Conservation (phyloP, 2,888 invertebrate genomes). For the Dexiosoma caninum region DNA sequence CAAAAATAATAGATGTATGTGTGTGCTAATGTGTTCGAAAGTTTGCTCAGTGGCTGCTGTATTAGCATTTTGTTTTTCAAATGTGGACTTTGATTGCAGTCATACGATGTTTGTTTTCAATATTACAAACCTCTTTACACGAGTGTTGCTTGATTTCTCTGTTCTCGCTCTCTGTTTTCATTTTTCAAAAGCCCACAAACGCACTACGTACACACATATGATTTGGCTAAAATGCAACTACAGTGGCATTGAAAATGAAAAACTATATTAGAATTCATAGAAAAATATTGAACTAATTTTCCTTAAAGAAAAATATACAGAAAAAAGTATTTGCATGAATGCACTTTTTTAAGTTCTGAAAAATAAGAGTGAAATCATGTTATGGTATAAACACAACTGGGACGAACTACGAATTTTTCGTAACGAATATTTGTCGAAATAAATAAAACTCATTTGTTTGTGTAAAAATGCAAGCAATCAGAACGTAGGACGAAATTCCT, state of each 20-base stretch:
- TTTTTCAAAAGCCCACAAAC: not conserved
- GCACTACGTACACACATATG: not conserved
- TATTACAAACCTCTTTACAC: conserved; percentile 7
- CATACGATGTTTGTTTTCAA: conserved; percentile 68
- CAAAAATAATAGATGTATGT: too few relatives aligned
- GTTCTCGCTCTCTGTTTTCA: not conserved
- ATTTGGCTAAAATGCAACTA: conserved; percentile 8
- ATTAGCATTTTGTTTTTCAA: conserved; percentile 65
- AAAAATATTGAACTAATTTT: too few relatives aligned
- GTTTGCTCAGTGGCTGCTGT: conserved; percentile 24
- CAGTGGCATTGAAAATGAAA: not conserved
- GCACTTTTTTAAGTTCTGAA: too few relatives aligned
- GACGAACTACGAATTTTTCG: too few relatives aligned
- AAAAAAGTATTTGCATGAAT: too few relatives aligned
- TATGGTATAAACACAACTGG: too few relatives aligned
- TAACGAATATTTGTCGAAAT: too few relatives aligned
- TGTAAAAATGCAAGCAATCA: too few relatives aligned
- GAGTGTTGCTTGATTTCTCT: not conserved
- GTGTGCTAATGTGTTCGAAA: not conserved
- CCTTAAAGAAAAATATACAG: too few relatives aligned
- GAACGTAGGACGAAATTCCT: too few relatives aligned
- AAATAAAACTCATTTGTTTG: too few relatives aligned
- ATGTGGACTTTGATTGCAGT: conserved; percentile 72
- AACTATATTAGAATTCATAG: not conserved
- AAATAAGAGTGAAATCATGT: too few relatives aligned